Percentiles rank a stretch among this genome's conserved stretches.
Evolutionary conservation across 2,797 vertebrate genomes (phyloP).

Genomic region (Crax fasciolata): DNA sequence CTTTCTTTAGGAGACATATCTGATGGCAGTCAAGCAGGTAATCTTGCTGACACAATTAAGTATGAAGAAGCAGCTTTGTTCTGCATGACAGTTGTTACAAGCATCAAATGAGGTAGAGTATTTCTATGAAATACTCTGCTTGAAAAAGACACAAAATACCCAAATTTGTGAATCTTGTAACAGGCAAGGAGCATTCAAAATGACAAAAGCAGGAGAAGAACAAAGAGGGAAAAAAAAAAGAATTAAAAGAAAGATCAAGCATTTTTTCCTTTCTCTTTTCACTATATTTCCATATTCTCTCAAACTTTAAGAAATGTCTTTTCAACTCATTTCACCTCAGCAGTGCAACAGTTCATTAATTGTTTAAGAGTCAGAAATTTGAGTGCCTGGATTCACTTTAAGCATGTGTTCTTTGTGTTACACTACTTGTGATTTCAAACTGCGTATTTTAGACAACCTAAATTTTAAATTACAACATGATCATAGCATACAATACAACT

Average conservation of each 20-base stretch:
- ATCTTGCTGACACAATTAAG: background rate
- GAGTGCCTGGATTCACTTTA: background rate
- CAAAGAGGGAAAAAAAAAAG: background rate
- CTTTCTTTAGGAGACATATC: background rate
- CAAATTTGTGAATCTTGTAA: background rate
- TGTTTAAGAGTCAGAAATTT: background rate
- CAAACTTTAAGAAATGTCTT: background rate
- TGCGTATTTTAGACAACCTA: background rate
- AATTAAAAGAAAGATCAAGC: background rate
- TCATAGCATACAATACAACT: background rate
- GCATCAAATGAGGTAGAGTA: background rate
- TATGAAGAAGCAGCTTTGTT: background rate
- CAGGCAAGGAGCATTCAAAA: background rate
- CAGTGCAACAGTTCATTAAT: background rate
- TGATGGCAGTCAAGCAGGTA: background rate
- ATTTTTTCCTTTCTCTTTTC: background rate
- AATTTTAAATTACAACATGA: background rate
- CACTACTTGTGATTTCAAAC: background rate
- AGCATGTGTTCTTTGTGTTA: rapidly evolving
- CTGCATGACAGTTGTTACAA: background rate
- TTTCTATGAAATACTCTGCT: background rate
- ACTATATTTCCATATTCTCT: background rate
- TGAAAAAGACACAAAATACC: background rate
- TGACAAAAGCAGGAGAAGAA: background rate
- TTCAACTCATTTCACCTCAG: background rate